Percentiles rank a stretch among this genome's conserved stretches.
These are phyloP conservation scores for Solenodon paradoxus DNA, from an alignment of 2,113 vertebrate genomes.

Conservation along the genomic window DNA sequence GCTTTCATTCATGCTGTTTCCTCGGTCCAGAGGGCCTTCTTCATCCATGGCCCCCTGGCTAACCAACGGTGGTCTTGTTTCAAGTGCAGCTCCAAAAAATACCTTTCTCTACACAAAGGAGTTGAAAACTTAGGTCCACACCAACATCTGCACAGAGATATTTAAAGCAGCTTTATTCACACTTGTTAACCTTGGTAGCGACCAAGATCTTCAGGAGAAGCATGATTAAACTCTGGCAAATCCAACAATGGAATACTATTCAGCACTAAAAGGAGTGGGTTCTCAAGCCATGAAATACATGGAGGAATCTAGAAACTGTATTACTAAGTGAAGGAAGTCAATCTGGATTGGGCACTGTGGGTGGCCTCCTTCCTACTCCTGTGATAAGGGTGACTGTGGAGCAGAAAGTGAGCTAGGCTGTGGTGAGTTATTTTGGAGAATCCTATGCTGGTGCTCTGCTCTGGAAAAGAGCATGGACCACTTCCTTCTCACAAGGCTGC, in stretches of 20 bases:
- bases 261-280: background rate
- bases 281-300: background rate
- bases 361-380: background rate
- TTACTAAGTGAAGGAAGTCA: background rate
- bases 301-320: background rate
- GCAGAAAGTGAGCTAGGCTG: background rate
- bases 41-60: rapidly evolving
- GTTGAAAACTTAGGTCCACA: background rate
- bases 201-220: background rate
- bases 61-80: background rate
- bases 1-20: background rate
- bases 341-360: background rate
- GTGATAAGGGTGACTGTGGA: background rate
- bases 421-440: background rate
- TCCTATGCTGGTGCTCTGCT: background rate
- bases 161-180: background rate
- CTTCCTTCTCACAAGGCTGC: background rate
- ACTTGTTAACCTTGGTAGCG: background rate
- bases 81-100: background rate
- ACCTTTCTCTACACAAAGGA: background rate
- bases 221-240: background rate
- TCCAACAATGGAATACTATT: background rate
- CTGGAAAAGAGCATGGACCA: background rate
- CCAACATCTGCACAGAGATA: background rate
- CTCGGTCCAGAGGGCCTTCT: background rate